Conservation (phyloP, 2,113 vertebrate species). For the Narcine bancroftii region DNA sequence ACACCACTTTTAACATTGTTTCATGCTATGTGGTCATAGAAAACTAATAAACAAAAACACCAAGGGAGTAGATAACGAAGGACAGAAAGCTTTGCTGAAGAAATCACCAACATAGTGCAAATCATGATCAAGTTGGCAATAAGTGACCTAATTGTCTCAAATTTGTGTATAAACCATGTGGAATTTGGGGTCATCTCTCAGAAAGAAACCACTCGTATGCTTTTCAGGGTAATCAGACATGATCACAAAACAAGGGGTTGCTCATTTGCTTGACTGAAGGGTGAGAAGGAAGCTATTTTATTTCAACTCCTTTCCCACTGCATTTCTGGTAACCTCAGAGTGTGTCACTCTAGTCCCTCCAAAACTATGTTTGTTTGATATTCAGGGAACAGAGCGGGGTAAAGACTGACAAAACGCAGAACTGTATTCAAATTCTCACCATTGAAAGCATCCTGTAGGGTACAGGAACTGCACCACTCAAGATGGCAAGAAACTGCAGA, state of each 20-base stretch:
- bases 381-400: background rate
- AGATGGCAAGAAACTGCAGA: too few relatives aligned
- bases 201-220: background rate
- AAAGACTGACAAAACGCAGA: background rate
- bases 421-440: background rate
- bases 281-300: background rate
- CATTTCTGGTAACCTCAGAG: background rate
- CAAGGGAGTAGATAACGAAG: background rate
- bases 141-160: background rate
- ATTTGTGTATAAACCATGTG: background rate
- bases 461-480: too few relatives aligned
- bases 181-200: background rate
- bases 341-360: background rate
- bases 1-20: background rate
- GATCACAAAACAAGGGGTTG: background rate
- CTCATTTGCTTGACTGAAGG: background rate
- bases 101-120: background rate
- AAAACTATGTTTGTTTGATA: background rate
- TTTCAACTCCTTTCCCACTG: background rate
- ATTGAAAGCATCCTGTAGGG: too few relatives aligned
- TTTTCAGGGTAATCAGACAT: background rate
- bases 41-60: background rate
- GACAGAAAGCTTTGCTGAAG: background rate
- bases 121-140: background rate
- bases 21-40: conserved; percentile 1